Conservation (phyloP, 1,140 invertebrate species). For the Aphelenchoides avenae region DNA sequence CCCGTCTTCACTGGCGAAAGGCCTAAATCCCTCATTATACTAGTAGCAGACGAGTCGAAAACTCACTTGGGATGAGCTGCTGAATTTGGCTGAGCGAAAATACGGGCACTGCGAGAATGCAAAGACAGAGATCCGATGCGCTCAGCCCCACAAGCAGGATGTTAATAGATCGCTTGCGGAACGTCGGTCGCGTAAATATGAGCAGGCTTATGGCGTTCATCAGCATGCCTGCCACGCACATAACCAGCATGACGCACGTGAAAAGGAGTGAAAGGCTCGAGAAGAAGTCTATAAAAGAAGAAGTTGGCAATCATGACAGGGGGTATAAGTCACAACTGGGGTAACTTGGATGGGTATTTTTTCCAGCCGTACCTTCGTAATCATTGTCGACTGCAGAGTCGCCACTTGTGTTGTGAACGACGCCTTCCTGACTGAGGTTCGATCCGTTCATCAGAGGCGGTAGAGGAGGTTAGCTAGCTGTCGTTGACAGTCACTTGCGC, state of each 20-base stretch:
- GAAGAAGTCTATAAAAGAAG: no score
- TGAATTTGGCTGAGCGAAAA: constrained; percentile 51
- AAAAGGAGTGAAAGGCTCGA: constrained; percentile 45
- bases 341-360: no score
- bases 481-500: no score
- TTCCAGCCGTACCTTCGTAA: no score
- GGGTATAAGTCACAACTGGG: no score
- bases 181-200: constrained; percentile 48
- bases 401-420: background rate
- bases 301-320: no score
- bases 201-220: constrained; percentile 43
- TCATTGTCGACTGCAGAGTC: no score
- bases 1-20: no score
- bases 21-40: no score
- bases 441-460: background rate
- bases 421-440: background rate
- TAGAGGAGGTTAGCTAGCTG: background rate
- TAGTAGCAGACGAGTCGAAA: background rate
- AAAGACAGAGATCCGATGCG: constrained; percentile 41
- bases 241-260: constrained; percentile 43
- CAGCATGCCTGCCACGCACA: constrained; percentile 49
- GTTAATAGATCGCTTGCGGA: constrained; percentile 55
- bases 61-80: constrained; percentile 42
- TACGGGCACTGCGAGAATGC: constrained; percentile 52
- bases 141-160: constrained; percentile 31